Conservation (phyloP, 1,140 invertebrate genomes). For the Teleopsis dalmanni region DNA sequence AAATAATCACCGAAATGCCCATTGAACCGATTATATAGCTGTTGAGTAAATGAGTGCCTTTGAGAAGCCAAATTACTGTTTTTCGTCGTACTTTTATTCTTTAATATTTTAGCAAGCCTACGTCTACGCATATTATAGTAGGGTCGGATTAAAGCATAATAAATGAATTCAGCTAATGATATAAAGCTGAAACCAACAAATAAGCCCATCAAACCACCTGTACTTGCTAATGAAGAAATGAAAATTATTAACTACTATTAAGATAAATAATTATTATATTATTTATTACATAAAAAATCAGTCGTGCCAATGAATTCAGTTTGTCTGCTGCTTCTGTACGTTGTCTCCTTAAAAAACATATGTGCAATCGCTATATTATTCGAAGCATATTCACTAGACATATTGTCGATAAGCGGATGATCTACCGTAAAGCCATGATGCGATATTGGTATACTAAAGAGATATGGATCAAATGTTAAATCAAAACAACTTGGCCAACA, state of each 20-base stretch:
- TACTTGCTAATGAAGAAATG: conserved; percentile 54
- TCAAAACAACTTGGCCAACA: conserved; percentile 66
- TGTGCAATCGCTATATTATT: conserved; percentile 66
- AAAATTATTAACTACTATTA: neutral
- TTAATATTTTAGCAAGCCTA: no score
- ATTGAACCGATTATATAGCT: no score
- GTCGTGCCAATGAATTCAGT: conserved; percentile 67
- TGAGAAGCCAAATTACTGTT: no score
- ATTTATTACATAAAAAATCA: conserved; percentile 63
- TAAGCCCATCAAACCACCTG: conserved; percentile 66
- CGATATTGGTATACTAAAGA: conserved; percentile 46
- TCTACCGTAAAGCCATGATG: conserved; percentile 20
- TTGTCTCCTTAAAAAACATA: conserved; percentile 60
- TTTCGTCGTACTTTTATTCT: no score
- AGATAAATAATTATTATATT: neutral
- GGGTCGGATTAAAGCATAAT: conserved; percentile 56
- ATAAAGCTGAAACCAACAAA: conserved; percentile 74
- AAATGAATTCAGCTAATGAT: conserved; percentile 64
- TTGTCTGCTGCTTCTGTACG: conserved; percentile 60
- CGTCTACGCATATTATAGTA: no score
- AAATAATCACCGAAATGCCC: no score
- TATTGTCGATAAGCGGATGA: conserved; percentile 44
- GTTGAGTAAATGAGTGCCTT: no score
- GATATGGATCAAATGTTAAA: conserved; percentile 52
- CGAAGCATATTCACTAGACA: conserved; percentile 59